phyloP scores from a whole-genome alignment of 2,888 invertebrate genomes.

The Acleris emargana region DNA sequence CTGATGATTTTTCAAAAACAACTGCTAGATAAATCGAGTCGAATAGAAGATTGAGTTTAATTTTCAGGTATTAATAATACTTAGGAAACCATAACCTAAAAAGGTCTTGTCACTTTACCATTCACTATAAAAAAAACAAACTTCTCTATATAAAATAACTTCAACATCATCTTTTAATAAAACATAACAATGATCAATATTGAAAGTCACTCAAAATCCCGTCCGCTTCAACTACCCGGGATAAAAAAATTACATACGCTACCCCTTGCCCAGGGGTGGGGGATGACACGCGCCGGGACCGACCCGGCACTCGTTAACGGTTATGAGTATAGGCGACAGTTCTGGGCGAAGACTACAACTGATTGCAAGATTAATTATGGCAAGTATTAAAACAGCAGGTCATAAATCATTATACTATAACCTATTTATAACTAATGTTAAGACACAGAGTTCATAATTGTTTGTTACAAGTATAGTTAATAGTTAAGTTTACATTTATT shows the following conservation, averaged over 20 bases:
- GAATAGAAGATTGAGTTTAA: no score
- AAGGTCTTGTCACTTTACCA: no score
- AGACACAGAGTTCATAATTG: no score
- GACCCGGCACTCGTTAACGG: constrained; percentile 11
- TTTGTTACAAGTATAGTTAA: no score
- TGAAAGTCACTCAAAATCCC: constrained; percentile 29
- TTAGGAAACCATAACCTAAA: no score
- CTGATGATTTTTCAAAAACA: no score
- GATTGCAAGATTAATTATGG: neutral
- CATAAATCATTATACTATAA: no score
- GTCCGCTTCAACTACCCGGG: constrained; percentile 4
- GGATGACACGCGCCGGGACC: constrained; percentile 13
- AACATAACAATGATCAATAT: constrained; percentile 1
- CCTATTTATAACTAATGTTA: no score
- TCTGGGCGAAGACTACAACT: neutral
- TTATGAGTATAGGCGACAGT: constrained; percentile 14
- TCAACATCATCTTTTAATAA: neutral
- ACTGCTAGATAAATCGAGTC: no score
- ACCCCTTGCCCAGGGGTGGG: constrained; percentile 14
- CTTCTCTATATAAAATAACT: neutral
- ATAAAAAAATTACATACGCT: constrained; percentile 9
- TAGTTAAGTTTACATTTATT: no score
- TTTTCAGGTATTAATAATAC: no score
- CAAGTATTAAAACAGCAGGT: neutral
- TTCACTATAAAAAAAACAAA: no score